Evolutionary conservation across 1,140 invertebrate genomes (phyloP), one percentile per base, ranked within the genome.

Genomic region (Drosophila virilis): DNA sequence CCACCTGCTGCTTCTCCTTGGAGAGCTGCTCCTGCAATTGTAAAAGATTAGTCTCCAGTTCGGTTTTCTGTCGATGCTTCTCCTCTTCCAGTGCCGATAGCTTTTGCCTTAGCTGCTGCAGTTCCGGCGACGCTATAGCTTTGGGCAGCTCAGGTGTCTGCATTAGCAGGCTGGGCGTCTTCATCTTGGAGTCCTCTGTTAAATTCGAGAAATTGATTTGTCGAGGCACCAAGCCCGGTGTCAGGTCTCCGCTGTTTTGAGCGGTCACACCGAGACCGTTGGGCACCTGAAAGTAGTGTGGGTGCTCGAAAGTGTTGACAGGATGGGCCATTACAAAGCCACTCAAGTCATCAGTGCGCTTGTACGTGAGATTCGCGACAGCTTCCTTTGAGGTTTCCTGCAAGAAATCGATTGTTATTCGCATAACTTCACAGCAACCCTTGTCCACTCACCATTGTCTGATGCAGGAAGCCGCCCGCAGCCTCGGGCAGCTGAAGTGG

Each of bases 161-260:
- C 73, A 80, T 61, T 3, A 90, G 12, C 35, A 90, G 7, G 17
- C 81, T 74, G 88, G 52, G 92, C 69, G 82, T 93, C 54, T 93
- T 92, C 0, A 94, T 68, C 45, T 94, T 92, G 4, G 91, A 92
- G 42, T 92, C 90, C 42, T 92, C 91, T 2, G 77, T 86, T 10
- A 91, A 60, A 28, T 82, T 90, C 2, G 92, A 92, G 68, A 92
- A 92, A 42, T 92, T 91, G 1, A 92, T 92, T 22, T 92, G 91
- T 1, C 92, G 70, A 13, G 92, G 92, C 55, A 91, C 80, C 0
- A 92, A 54, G 0, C 79, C 76, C 6, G 91, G 90, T 2, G 91
- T 91, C 13, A 85, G 64, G 2, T 51, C 76, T 13, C 77, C 77
- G 8, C 61, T 86, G n/a, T 67, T 89, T 17, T 84, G 79, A 7